Evolutionary conservation across 2,113 vertebrate species (phyloP), one percentile per base, ranked within the genome.

Genomic region (Misgurnus mizolepis): DNA sequence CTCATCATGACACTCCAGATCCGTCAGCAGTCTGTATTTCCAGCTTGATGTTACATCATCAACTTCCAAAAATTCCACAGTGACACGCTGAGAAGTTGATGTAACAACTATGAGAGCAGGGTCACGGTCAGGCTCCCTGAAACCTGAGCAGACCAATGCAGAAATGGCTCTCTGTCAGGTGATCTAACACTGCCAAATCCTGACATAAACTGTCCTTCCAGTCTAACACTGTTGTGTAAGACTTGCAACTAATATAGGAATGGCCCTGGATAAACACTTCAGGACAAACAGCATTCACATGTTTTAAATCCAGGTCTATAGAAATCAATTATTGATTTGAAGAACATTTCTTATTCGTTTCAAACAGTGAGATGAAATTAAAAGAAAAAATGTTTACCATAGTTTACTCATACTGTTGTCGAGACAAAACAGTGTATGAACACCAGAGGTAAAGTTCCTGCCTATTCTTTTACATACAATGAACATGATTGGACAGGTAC

Each of bases 21-120:
- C 82, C 39, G 45, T 58, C 74, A 79, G 64, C 76, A 74, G 53
- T 55, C 70, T 70, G 68, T 79, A 67, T 60, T 34, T 56, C 65
- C 27, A 11, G 34, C 58, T 34, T 50, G n/a, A 45, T 53, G 73
- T 81, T 72, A 53, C 78, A 55, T 84, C 82, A 83, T 40, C 56
- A 22, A 15, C 72, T 61, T 17, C 72, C 40, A 22, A 22, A 66
- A 69, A 75, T 76, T 50, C 80, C 41, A 47, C 40, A 76, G 12
- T 11, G 64, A 76, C 58, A 55, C 40, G 14, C 17, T 27, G 7
- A 61, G 71, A 58, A 68, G 18, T 17, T 76, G 80, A 69, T 53
- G 66, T 69, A 76, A 68, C 40, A 3, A 11, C 8, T 58, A 14
- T 2, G 22, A 53, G 66, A 58, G 8, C 27, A 49, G 47, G 68